Evolutionary conservation across 2,888 invertebrate genomes (phyloP).

Genomic region (Troilus luridus): DNA sequence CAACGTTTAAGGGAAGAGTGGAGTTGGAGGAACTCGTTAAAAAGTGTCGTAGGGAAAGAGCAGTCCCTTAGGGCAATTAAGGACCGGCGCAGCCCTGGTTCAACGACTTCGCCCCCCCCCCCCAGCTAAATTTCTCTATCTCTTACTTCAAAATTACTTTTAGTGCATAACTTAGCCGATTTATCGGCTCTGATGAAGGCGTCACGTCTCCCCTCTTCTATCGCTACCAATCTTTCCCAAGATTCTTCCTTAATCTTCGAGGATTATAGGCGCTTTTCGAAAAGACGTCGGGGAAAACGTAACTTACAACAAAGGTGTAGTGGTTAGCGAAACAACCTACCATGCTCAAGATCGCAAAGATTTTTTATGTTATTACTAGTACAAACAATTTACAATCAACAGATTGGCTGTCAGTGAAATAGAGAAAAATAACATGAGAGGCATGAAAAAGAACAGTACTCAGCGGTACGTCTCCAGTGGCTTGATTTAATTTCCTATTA

Average conservation of each 20-base stretch:
- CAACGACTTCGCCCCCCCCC: not conserved
- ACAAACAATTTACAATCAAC: no score
- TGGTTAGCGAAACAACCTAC: no score
- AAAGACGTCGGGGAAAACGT: not conserved
- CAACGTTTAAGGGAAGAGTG: slow-evolving; percentile 46
- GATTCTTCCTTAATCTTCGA: not conserved
- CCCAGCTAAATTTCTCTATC: slow-evolving; percentile 36
- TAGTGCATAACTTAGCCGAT: slow-evolving; percentile 54
- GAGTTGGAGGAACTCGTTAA: slow-evolving; percentile 64
- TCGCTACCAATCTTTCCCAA: not conserved
- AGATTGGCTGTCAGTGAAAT: no score
- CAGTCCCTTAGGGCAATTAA: slow-evolving; percentile 52
- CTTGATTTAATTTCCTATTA: no score
- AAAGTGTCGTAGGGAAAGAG: slow-evolving; percentile 62
- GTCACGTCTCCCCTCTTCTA: slow-evolving; percentile 31
- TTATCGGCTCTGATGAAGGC: slow-evolving; percentile 26
- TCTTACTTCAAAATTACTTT: slow-evolving; percentile 53
- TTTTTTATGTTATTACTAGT: no score
- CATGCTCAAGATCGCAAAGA: no score
- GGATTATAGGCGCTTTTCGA: not conserved
- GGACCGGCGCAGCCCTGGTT: slow-evolving; percentile 10
- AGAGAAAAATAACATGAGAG: no score
- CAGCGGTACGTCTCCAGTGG: no score
- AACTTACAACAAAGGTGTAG: no score
- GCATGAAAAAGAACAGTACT: no score